phyloP scores from a whole-genome alignment of 2,888 invertebrate genomes.

The Thysanoteuthis rhombus region DNA sequence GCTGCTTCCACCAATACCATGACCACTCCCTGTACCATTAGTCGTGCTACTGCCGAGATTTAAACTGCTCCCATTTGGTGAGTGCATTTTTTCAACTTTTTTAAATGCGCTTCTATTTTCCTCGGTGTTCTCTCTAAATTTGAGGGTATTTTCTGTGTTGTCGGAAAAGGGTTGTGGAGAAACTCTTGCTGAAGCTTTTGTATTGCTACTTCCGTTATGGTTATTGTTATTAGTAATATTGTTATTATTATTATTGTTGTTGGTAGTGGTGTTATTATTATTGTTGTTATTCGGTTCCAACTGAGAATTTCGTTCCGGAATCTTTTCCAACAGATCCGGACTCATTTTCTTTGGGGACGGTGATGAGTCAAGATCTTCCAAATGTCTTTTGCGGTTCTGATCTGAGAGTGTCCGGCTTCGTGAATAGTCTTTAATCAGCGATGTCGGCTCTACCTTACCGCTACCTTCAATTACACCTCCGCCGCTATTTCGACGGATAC shows the following conservation, averaged over 20 bases:
- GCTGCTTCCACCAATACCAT: slow-evolving; percentile 20
- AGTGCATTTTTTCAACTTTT: slow-evolving; percentile 52
- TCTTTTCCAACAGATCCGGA: background rate
- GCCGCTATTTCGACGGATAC: background rate
- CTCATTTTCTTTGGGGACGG: slow-evolving; percentile 15
- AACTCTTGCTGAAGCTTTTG: background rate
- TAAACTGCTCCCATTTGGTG: slow-evolving; percentile 27
- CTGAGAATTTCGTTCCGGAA: background rate
- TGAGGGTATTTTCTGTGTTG: slow-evolving; percentile 19
- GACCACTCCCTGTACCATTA: background rate
- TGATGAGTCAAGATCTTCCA: background rate
- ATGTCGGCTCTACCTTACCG: background rate
- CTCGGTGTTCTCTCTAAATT: slow-evolving; percentile 33
- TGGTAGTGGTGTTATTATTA: background rate
- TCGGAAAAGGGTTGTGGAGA: background rate
- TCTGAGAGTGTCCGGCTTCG: background rate
- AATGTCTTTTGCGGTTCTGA: background rate
- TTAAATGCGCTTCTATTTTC: slow-evolving; percentile 57
- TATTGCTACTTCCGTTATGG: background rate
- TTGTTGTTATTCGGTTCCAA: background rate
- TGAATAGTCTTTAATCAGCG: slow-evolving; percentile 25
- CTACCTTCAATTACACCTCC: background rate
- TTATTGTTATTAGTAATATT: too few relatives aligned
- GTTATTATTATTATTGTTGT: background rate
- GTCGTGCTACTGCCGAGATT: background rate